Percentiles rank a stretch among this genome's conserved stretches.
Conservation (phyloP, 2,113 vertebrate species). For the Scomber japonicus region DNA sequence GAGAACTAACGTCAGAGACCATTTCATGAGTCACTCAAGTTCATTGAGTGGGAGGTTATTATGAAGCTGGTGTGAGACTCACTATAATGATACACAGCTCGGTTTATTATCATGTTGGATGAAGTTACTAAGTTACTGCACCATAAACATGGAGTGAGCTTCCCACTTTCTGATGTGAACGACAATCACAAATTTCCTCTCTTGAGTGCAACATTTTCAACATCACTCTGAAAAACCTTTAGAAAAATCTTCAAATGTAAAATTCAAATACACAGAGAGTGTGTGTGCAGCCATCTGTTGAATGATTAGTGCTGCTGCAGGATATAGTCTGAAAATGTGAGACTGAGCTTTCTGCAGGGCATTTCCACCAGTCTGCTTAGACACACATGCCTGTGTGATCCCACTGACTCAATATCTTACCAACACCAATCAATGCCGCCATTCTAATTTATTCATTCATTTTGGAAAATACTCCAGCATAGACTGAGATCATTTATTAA, state of each 20-base stretch:
- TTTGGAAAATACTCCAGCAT: conserved; percentile 4
- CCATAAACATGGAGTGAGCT: not conserved
- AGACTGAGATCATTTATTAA: conserved; percentile 33
- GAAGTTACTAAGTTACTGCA: not conserved
- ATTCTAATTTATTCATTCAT: not conserved
- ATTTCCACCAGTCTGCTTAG: not conserved
- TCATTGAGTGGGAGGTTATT: conserved; percentile 34
- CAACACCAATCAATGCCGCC: not conserved
- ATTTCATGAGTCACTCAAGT: conserved; percentile 17
- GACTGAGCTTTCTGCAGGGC: not conserved
- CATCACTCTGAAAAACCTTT: not conserved
- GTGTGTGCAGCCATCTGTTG: not conserved
- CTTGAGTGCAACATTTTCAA: not conserved
- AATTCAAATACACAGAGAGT: not conserved
- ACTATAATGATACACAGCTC: conserved; percentile 12
- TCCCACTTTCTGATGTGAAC: not conserved
- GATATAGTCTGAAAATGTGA: conserved; percentile 8
- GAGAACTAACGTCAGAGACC: not conserved
- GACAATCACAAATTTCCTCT: not conserved
- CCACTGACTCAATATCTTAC: not conserved
- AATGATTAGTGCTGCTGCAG: conserved; percentile 2
- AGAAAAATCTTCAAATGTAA: not conserved
- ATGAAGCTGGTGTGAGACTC: conserved; percentile 17
- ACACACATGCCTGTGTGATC: conserved; percentile 8
- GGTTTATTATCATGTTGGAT: conserved; percentile 6